Conservation (phyloP, 1,140 invertebrate genomes). For the Batillaria attramentaria region DNA sequence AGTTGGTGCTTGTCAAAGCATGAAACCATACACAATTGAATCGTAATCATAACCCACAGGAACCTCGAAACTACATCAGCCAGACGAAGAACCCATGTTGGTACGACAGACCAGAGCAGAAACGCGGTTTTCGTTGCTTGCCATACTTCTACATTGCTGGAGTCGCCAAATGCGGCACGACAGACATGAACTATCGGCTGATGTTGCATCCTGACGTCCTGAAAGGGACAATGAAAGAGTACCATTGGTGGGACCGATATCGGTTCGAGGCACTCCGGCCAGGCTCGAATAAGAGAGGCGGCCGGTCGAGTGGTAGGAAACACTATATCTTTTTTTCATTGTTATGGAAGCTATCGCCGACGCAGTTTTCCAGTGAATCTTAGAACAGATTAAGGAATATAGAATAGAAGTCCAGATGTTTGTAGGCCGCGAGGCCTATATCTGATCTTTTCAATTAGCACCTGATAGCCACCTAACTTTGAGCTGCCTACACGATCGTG, state of each 20-base stretch:
- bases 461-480: too few species aligned
- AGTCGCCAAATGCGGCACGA: constrained; percentile 46
- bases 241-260: constrained; percentile 56
- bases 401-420: not conserved
- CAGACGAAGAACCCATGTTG: constrained; percentile 61
- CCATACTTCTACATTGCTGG: constrained; percentile 51
- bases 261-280: constrained; percentile 37
- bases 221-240: constrained; percentile 36
- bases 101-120: constrained; percentile 49
- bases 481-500: too few species aligned
- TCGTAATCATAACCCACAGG: constrained; percentile 24
- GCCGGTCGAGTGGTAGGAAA: not conserved
- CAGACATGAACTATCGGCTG: constrained; percentile 39
- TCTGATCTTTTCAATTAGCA: too few species aligned
- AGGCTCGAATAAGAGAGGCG: not conserved
- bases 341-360: too few species aligned
- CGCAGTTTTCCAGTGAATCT: too few species aligned
- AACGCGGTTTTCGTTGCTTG: constrained; percentile 48
- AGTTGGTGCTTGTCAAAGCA: not conserved
- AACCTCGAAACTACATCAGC: constrained; percentile 41
- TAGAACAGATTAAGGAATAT: too few species aligned
- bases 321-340: too few species aligned
- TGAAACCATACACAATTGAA: not conserved
- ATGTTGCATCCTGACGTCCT: constrained; percentile 36
- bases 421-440: not conserved